These are phyloP conservation scores for Phyllostomus hastatus DNA, from an alignment of 2,113 vertebrate species.

Conservation along the genomic window DNA sequence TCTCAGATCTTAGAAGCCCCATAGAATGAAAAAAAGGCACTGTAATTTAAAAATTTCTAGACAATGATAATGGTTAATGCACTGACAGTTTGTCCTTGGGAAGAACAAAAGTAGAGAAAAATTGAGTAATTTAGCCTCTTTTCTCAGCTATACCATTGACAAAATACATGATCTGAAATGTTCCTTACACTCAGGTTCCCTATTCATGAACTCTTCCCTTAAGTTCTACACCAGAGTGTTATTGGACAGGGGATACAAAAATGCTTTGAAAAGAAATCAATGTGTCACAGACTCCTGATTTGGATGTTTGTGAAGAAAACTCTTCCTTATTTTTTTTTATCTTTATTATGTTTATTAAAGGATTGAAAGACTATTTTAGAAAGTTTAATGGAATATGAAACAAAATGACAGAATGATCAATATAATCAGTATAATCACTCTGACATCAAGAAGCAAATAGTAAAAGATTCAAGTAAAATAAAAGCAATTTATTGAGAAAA, in stretches of 20 bases:
- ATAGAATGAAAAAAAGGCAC: neutral
- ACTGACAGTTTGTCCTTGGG: neutral
- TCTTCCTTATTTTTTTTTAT: neutral
- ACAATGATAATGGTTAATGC: neutral
- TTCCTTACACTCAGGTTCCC: neutral
- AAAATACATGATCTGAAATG: neutral
- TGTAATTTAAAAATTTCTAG: neutral
- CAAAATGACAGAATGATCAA: constrained; percentile 10
- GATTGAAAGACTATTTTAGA: neutral
- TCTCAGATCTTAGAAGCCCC: neutral
- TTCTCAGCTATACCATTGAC: neutral
- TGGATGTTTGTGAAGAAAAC: neutral
- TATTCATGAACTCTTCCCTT: neutral
- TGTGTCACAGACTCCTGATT: neutral
- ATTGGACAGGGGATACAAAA: neutral
- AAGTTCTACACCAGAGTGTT: neutral
- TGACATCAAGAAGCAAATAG: neutral
- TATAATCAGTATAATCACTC: neutral
- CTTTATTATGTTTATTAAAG: neutral
- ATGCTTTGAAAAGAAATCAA: neutral
- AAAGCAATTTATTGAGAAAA: neutral
- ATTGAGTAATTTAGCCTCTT: neutral
- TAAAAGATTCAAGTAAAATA: neutral
- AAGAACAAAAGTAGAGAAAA: neutral
- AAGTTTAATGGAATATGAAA: neutral